Evolutionary conservation across 2,113 vertebrate genomes (phyloP).

Genomic region (Notothenia rossii): DNA sequence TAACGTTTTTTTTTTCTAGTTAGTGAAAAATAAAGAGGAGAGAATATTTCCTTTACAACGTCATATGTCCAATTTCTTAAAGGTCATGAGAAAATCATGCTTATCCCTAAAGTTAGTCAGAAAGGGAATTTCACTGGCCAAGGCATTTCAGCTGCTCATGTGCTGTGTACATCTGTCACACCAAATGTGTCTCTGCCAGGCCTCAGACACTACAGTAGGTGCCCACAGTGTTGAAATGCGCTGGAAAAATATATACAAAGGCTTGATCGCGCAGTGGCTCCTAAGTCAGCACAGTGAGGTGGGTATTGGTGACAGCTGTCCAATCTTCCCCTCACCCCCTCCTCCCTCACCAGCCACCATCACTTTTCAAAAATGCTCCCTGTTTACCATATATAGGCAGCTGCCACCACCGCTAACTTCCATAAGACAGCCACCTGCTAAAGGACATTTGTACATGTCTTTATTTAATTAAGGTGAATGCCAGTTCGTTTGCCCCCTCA

Average conservation of each 20-base stretch:
- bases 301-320: constrained; percentile 77
- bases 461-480: constrained; percentile 88
- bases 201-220: constrained; percentile 72
- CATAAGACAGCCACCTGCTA: constrained; percentile 83
- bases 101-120: constrained; percentile 48
- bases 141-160: constrained; percentile 56
- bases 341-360: constrained; percentile 64
- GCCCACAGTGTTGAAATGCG: constrained; percentile 72
- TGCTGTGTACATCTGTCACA: constrained; percentile 72
- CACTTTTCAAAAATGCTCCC: constrained; percentile 79
- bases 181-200: constrained; percentile 69
- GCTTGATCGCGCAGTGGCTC: constrained; percentile 72
- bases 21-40: background rate
- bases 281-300: constrained; percentile 79
- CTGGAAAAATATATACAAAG: constrained; percentile 80
- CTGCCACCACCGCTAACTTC: constrained; percentile 84
- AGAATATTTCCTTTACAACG: background rate
- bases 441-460: constrained; percentile 86
- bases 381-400: constrained; percentile 84
- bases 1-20: constrained; percentile 10
- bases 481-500: constrained; percentile 78
- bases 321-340: constrained; percentile 54
- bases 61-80: constrained; percentile 1
- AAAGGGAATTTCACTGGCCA: constrained; percentile 43
- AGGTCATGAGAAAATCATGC: constrained; percentile 32